Evolutionary conservation across 2,113 vertebrate genomes (phyloP).

Genomic region (Crocuta crocuta): DNA sequence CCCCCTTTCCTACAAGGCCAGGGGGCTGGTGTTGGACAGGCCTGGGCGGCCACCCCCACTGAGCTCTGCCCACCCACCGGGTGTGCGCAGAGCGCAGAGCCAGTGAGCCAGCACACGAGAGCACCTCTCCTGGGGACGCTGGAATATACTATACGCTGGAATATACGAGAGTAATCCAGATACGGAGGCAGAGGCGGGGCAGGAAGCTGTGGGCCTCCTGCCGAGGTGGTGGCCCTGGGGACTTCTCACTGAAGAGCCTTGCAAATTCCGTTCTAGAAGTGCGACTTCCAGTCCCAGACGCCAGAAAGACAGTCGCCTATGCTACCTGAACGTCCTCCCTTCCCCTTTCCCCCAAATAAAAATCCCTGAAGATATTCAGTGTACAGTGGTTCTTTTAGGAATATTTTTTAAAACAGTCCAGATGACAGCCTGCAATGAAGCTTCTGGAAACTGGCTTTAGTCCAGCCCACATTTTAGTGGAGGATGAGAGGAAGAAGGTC

Average conservation of each 20-base stretch:
- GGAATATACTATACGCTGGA: neutral
- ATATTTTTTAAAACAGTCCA: neutral
- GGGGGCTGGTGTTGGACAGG: neutral
- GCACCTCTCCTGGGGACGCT: neutral
- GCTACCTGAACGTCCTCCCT: neutral
- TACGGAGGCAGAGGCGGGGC: rapidly evolving
- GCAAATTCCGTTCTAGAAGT: neutral
- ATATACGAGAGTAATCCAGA: neutral
- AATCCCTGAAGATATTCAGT: neutral
- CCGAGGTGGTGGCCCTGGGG: too few relatives aligned
- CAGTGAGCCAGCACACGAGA: neutral
- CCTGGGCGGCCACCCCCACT: too few relatives aligned
- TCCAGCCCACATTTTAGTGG: neutral
- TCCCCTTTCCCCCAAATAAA: neutral
- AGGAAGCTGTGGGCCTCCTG: too few relatives aligned
- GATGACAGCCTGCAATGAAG: neutral
- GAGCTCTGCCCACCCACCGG: neutral
- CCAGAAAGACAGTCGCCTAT: rapidly evolving
- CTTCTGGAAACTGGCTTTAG: neutral
- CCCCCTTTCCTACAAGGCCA: neutral
- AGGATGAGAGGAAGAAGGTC: neutral
- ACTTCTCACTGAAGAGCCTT: neutral
- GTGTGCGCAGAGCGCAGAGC: neutral
- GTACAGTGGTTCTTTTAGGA: neutral
- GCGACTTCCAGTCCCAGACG: neutral